Conservation (phyloP, 2,888 invertebrate species). For the Horisme vitalbata region DNA sequence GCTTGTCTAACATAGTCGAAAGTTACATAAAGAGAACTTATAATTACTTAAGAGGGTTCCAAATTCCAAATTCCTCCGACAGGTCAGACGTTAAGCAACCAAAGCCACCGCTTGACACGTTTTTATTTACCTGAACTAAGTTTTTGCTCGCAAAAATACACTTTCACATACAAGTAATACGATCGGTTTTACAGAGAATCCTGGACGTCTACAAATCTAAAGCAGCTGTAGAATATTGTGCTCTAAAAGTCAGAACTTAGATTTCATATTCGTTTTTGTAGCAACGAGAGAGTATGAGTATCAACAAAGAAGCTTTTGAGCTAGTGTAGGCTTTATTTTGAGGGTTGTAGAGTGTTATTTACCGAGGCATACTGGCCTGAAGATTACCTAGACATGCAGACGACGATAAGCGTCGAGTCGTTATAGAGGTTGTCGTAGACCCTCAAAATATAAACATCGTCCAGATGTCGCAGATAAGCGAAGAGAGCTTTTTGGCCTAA, state of each 20-base stretch:
- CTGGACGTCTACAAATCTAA: constrained; percentile 25
- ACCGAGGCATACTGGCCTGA: constrained; percentile 38
- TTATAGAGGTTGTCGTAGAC: constrained; percentile 78
- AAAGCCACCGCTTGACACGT: constrained; percentile 52
- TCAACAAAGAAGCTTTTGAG: constrained; percentile 35
- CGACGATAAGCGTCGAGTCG: constrained; percentile 73
- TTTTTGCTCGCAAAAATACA: constrained; percentile 38
- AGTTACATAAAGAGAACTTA: constrained; percentile 33
- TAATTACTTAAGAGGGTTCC: constrained; percentile 45
- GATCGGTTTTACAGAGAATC: constrained; percentile 40
- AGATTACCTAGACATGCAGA: constrained; percentile 75
- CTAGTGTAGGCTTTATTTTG: constrained; percentile 48
- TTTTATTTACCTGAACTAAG: constrained; percentile 45
- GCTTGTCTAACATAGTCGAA: constrained; percentile 5
- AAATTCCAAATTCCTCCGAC: constrained; percentile 54
- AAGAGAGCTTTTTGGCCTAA: constrained; percentile 75
- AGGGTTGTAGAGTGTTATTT: constrained; percentile 51
- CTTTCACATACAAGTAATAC: constrained; percentile 39
- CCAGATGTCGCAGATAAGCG: constrained; percentile 80
- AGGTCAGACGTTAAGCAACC: constrained; percentile 50
- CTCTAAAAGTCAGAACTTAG: constrained; percentile 44
- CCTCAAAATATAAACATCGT: constrained; percentile 80
- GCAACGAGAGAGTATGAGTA: constrained; percentile 45
- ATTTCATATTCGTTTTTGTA: constrained; percentile 47
- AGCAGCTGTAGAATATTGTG: constrained; percentile 43